Percentiles rank a stretch among this genome's conserved stretches.
Evolutionary conservation across 2,888 invertebrate genomes (phyloP).

Genomic region (Cataglyphis livida): DNA sequence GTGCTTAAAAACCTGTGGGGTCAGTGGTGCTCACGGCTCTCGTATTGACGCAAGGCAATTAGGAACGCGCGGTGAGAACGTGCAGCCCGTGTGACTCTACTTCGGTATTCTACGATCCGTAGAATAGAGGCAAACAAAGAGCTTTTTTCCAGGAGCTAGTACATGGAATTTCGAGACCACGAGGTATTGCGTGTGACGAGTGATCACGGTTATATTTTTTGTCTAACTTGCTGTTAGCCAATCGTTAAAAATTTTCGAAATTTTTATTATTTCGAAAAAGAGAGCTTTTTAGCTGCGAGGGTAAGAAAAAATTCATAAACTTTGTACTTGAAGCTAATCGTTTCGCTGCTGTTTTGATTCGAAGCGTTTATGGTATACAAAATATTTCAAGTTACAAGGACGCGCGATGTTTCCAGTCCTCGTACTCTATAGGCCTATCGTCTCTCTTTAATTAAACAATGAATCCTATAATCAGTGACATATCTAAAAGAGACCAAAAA

Average conservation of each 20-base stretch:
- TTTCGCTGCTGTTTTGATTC: not conserved
- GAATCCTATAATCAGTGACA: no score
- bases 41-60: not conserved
- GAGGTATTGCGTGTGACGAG: not conserved
- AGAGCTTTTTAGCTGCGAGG: not conserved
- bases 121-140: not conserved
- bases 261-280: not conserved
- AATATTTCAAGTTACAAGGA: not conserved
- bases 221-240: not conserved
- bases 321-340: not conserved
- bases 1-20: conserved; percentile 49
- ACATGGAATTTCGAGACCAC: not conserved
- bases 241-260: not conserved
- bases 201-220: not conserved
- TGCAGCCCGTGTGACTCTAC: not conserved
- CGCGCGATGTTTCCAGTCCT: not conserved
- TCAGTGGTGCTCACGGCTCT: conserved; percentile 58
- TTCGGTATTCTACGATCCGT: not conserved
- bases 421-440: not conserved
- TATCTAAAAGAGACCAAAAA: not conserved
- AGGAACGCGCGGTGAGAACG: not conserved
- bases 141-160: not conserved
- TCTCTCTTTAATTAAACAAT: not conserved
- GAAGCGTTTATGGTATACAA: not conserved
- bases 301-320: not conserved